A percentile compares a stretch with the other conserved stretches of the same genome.
Conservation (phyloP, 2,797 vertebrate species). For the Bucorvus abyssinicus region DNA sequence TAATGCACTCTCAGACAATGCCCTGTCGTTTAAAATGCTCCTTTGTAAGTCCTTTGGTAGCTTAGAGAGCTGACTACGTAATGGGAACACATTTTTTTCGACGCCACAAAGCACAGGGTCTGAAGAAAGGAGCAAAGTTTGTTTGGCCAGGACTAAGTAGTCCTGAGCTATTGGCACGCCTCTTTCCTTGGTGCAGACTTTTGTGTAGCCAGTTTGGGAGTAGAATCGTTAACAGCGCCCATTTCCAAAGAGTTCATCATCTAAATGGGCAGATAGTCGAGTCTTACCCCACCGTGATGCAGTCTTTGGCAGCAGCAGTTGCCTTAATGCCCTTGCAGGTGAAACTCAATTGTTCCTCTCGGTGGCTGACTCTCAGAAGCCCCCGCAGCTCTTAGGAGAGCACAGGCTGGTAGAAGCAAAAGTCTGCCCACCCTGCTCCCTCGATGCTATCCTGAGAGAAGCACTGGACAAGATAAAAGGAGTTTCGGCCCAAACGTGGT, state of each 20-base stretch:
- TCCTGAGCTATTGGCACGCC: neutral
- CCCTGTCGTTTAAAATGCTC: neutral
- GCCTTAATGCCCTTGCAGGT: neutral
- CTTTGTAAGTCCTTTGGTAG: constrained; percentile 21
- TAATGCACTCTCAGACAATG: constrained; percentile 28
- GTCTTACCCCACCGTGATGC: neutral
- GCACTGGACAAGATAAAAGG: too few species aligned
- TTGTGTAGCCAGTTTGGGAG: neutral
- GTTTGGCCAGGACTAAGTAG: neutral
- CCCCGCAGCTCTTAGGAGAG: neutral
- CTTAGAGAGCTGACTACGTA: neutral
- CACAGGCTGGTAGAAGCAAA: neutral
- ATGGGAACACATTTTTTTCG: neutral
- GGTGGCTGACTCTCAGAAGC: neutral
- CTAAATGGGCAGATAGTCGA: neutral
- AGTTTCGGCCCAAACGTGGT: neutral
- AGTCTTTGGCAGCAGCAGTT: neutral
- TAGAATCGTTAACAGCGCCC: neutral
- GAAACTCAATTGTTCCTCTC: neutral
- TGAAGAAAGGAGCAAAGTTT: neutral
- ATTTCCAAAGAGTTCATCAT: neutral
- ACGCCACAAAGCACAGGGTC: neutral
- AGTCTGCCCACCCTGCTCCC: neutral
- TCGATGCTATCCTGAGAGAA: neutral
- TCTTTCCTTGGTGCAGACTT: neutral